phyloP scores from a whole-genome alignment of 2,888 invertebrate genomes.

The Pseudanteris insignis region DNA sequence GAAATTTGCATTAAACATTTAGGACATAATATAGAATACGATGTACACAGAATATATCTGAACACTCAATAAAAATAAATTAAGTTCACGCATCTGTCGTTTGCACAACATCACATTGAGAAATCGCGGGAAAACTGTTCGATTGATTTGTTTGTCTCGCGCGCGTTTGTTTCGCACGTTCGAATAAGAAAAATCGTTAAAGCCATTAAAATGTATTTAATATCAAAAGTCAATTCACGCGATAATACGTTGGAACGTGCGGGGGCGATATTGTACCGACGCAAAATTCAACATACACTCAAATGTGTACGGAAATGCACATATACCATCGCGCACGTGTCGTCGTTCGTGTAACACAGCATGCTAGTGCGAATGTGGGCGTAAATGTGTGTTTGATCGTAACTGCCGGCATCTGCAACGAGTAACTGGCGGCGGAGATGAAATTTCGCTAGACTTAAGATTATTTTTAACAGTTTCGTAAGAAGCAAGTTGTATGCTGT shows the following conservation, averaged over 20 bases:
- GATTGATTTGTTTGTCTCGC: too few relatives aligned
- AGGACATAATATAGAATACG: too few relatives aligned
- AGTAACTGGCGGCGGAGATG: constrained; percentile 38
- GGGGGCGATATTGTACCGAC: constrained; percentile 36
- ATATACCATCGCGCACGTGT: constrained; percentile 11
- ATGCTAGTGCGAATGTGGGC: constrained; percentile 50
- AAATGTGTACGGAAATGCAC: constrained; percentile 7
- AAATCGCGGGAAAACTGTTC: too few relatives aligned
- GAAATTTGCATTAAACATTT: too few relatives aligned
- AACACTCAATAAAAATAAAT: too few relatives aligned
- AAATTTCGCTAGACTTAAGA: constrained; percentile 3
- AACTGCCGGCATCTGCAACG: constrained; percentile 50
- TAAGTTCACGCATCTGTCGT: too few relatives aligned
- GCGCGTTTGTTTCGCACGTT: too few relatives aligned
- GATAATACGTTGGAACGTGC: constrained; percentile 18
- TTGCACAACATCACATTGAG: too few relatives aligned
- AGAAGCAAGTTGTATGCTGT: too few relatives aligned
- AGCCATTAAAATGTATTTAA: constrained; percentile 39
- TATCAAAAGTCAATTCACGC: constrained; percentile 32
- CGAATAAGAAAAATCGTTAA: too few relatives aligned
- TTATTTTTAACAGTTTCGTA: neutral
- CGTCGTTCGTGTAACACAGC: constrained; percentile 38
- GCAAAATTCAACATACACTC: constrained; percentile 8
- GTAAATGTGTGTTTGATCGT: constrained; percentile 53
- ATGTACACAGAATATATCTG: too few relatives aligned